A percentile compares a stretch with the other conserved stretches of the same genome.
These are phyloP conservation scores for Plodia interpunctella DNA, from an alignment of 1,140 invertebrate species.

Conservation along the genomic window DNA sequence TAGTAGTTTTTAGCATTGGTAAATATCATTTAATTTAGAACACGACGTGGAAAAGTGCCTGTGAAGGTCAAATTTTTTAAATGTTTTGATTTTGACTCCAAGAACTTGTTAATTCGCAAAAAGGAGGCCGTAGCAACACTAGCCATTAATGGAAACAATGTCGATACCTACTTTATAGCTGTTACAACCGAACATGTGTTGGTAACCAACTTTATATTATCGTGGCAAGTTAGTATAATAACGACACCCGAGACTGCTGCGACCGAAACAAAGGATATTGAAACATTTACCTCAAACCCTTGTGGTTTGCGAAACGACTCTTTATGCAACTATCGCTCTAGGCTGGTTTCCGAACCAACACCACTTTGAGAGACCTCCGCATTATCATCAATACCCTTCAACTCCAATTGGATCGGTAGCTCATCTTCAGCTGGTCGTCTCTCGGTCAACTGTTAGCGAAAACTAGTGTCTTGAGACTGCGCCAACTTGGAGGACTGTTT, in stretches of 20 bases:
- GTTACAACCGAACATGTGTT: neutral
- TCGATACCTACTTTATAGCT: neutral
- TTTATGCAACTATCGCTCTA: slow-evolving; percentile 47
- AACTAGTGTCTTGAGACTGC: slow-evolving; percentile 46
- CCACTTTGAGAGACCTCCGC: slow-evolving; percentile 29
- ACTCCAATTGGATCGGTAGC: slow-evolving; percentile 24
- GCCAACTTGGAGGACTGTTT: slow-evolving; percentile 38
- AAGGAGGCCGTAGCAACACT: too few relatives aligned
- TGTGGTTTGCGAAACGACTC: slow-evolving; percentile 50
- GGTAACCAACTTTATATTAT: slow-evolving; percentile 1
- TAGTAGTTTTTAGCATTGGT: too few relatives aligned
- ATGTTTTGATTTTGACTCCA: too few relatives aligned
- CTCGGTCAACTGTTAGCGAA: slow-evolving; percentile 38
- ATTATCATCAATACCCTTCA: slow-evolving; percentile 12
- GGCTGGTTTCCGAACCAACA: slow-evolving; percentile 28
- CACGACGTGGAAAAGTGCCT: too few relatives aligned
- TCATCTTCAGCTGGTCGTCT: slow-evolving; percentile 38
- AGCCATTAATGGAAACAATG: neutral
- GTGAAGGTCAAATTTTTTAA: too few relatives aligned
- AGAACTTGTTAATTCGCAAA: too few relatives aligned
- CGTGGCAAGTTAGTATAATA: neutral
- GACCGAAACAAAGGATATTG: slow-evolving; percentile 49
- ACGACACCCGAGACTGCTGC: slow-evolving; percentile 10
- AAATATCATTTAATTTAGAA: too few relatives aligned
- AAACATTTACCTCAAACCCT: slow-evolving; percentile 49